Conservation (phyloP, 2,888 invertebrate genomes). For the Chloromyia formosa region DNA sequence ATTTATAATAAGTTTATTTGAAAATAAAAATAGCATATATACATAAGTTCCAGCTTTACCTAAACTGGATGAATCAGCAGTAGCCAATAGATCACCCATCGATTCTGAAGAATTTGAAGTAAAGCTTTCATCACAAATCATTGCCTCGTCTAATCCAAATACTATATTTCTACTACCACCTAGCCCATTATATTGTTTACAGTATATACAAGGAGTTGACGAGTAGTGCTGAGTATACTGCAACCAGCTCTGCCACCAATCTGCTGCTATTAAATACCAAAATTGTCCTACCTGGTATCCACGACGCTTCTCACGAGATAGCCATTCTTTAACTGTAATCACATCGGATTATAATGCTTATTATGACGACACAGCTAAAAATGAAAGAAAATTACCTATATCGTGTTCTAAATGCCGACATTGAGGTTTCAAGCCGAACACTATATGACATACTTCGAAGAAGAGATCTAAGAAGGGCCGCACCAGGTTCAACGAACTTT, state of each 20-base stretch:
- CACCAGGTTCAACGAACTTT: conserved; percentile 72
- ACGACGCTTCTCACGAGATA: conserved; percentile 78
- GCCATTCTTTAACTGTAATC: conserved; percentile 77
- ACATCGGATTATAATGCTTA: too few relatives aligned
- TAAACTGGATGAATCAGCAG: conserved; percentile 67
- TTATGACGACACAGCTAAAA: conserved; percentile 11
- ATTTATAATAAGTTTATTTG: background rate
- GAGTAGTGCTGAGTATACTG: conserved; percentile 70
- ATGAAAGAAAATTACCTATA: conserved; percentile 69
- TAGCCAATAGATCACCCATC: conserved; percentile 71
- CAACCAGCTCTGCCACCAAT: conserved; percentile 88
- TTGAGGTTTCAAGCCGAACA: conserved; percentile 82
- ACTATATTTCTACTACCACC: conserved; percentile 12
- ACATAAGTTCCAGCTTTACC: conserved; percentile 49
- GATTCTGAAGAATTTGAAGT: conserved; percentile 73
- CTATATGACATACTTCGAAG: conserved; percentile 86
- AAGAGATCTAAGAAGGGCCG: conserved; percentile 76
- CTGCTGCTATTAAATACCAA: conserved; percentile 86
- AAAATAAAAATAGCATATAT: background rate
- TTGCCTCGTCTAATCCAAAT: conserved; percentile 68
- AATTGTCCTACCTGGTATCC: conserved; percentile 84
- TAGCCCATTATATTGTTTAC: conserved; percentile 56
- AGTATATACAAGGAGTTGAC: conserved; percentile 64
- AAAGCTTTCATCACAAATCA: conserved; percentile 76
- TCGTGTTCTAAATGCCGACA: conserved; percentile 84